Conservation (phyloP, 2,888 invertebrate species). For the Drosophila mulleri region DNA sequence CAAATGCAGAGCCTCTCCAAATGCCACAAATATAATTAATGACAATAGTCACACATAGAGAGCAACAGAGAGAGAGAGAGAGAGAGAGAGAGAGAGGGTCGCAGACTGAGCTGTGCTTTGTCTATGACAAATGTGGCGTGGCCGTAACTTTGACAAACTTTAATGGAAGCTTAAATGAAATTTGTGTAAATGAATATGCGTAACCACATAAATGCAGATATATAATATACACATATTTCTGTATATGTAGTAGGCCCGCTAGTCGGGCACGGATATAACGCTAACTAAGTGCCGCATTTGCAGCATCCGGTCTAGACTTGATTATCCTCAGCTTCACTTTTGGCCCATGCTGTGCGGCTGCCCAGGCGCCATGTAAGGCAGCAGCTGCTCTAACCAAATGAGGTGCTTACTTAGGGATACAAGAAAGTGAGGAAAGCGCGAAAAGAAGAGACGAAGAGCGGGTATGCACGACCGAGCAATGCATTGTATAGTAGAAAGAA, state of each 20-base stretch:
- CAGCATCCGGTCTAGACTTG: conserved; percentile 76
- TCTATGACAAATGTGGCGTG: conserved; percentile 53
- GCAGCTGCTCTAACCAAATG: conserved; percentile 50
- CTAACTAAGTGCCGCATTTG: conserved; percentile 57
- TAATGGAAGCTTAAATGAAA: conserved; percentile 24
- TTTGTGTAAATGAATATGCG: neutral
- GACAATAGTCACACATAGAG: conserved; percentile 13
- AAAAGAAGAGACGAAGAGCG: neutral
- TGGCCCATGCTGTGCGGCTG: conserved; percentile 34
- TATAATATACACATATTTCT: neutral
- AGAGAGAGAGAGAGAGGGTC: neutral
- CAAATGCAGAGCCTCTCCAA: conserved; percentile 46
- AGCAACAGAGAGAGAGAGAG: neutral
- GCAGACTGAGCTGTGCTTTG: conserved; percentile 28
- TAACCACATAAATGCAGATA: neutral
- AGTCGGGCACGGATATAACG: conserved; percentile 29
- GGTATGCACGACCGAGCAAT: neutral
- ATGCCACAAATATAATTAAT: conserved; percentile 62
- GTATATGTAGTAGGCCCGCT: conserved; percentile 3
- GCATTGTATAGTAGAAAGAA: neutral
- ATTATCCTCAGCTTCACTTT: conserved; percentile 51
- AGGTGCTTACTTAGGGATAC: conserved; percentile 59
- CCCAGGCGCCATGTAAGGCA: conserved; percentile 26
- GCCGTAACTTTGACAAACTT: conserved; percentile 41
- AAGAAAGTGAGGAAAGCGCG: conserved; percentile 24